Percentiles rank a stretch among this genome's conserved stretches.
Conservation (phyloP, 2,888 invertebrate genomes). For the Lepidonotus clava region DNA sequence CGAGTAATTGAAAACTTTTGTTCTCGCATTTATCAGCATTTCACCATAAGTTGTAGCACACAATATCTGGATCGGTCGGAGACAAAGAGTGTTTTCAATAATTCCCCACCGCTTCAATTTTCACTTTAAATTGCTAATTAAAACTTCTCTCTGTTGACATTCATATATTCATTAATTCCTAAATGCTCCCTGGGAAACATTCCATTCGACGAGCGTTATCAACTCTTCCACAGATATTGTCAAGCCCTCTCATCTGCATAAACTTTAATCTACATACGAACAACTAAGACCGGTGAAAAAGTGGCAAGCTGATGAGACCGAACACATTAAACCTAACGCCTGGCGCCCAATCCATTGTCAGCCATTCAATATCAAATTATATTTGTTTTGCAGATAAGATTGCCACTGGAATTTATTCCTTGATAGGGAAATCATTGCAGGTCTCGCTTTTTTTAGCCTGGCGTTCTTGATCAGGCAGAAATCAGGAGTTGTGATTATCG, state of each 20-base stretch:
- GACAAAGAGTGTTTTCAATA: conserved; percentile 27
- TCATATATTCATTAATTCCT: conserved; percentile 41
- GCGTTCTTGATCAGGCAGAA: neutral
- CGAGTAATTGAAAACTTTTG: too few species aligned
- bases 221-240: conserved; percentile 41
- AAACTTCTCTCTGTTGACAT: conserved; percentile 39
- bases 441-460: neutral
- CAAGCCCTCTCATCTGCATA: conserved; percentile 29
- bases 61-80: neutral
- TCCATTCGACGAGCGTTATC: conserved; percentile 11
- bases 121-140: conserved; percentile 44
- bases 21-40: neutral
- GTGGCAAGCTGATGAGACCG: neutral
- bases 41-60: neutral
- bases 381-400: conserved; percentile 33
- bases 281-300: neutral
- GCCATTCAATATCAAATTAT: conserved; percentile 42
- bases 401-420: conserved; percentile 37
- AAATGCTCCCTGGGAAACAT: conserved; percentile 28
- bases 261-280: conserved; percentile 38
- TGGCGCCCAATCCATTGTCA: neutral
- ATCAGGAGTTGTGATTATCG: conserved; percentile 37
- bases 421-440: conserved; percentile 41
- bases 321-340: neutral
- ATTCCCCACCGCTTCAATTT: conserved; percentile 6